Percentiles rank a stretch among this genome's conserved stretches.
phyloP scores from a whole-genome alignment of 2,888 invertebrate genomes.

The Liopterus haemorrhoidalis region DNA sequence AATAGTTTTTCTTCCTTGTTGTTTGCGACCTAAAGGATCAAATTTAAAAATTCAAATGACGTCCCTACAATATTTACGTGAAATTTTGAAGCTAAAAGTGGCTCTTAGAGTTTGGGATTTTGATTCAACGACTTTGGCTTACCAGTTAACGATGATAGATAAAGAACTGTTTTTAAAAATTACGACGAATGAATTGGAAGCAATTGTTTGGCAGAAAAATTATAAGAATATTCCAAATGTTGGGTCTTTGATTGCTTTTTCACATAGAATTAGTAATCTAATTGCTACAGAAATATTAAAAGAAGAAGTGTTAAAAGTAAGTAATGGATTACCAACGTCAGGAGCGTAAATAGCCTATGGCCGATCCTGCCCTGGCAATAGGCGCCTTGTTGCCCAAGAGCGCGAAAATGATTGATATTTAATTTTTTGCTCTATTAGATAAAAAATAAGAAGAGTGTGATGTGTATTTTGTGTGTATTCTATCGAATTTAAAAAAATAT shows the following conservation, averaged over 20 bases:
- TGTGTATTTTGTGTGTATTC: no score
- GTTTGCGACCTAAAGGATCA: no score
- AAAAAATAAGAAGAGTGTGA: no score
- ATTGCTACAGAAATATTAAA: conserved; percentile 48
- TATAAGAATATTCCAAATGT: conserved; percentile 50
- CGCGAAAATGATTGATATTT: background rate
- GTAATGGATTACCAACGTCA: background rate
- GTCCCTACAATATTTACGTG: conserved; percentile 41
- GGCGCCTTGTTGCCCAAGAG: background rate
- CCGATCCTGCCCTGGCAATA: no score
- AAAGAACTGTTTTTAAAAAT: conserved; percentile 50
- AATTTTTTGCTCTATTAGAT: background rate
- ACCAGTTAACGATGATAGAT: conserved; percentile 51
- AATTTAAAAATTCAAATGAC: no score
- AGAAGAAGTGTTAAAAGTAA: conserved; percentile 43
- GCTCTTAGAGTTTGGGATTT: conserved; percentile 50
- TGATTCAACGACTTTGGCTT: conserved; percentile 49
- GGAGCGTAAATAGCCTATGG: no score
- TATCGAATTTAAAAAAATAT: no score
- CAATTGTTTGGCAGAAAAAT: conserved; percentile 44
- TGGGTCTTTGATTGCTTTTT: conserved; percentile 49
- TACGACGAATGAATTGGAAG: conserved; percentile 44
- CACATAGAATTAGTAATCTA: conserved; percentile 50
- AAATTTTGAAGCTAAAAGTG: conserved; percentile 43
- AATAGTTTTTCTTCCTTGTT: no score